Percentiles rank a stretch among this genome's conserved stretches.
Conservation (phyloP, 2,113 vertebrate genomes). For the Bettongia penicillata region DNA sequence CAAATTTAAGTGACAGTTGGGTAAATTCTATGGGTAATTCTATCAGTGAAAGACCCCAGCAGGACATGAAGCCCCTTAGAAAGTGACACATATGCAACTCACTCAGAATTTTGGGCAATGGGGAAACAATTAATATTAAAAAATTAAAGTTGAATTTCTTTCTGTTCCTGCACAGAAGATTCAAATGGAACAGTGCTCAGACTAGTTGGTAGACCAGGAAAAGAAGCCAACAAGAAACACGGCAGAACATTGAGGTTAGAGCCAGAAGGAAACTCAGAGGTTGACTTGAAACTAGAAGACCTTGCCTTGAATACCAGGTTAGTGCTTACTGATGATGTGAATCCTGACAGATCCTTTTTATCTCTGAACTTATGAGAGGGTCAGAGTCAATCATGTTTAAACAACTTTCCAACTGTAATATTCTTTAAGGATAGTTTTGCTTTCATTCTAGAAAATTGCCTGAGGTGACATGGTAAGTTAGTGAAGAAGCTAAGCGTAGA, state of each 20-base stretch:
- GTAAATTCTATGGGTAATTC: not conserved
- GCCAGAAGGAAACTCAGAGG: not conserved
- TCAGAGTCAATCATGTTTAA: not conserved
- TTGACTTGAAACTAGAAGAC: not conserved
- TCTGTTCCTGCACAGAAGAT: not conserved
- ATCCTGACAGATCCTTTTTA: not conserved
- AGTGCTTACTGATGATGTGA: not conserved
- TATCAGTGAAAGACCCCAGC: constrained; percentile 16
- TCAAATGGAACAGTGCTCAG: not conserved
- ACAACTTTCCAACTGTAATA: not conserved
- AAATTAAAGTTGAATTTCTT: not conserved
- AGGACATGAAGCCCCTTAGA: not conserved
- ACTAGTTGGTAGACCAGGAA: not conserved
- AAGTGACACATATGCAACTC: not conserved
- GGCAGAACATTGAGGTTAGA: not conserved
- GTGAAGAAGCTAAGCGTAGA: not conserved
- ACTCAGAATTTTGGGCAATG: constrained; percentile 6
- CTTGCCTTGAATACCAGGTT: not conserved
- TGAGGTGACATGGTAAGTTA: not conserved
- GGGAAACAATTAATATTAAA: constrained; percentile 6
- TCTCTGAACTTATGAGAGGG: not conserved
- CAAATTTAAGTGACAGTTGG: not conserved
- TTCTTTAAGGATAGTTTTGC: not conserved
- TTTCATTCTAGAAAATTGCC: not conserved
- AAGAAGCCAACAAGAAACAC: not conserved